A percentile compares a stretch with the other conserved stretches of the same genome.
Evolutionary conservation across 2,888 invertebrate species (phyloP).

Genomic region (Scelioninae gen. 1): DNA sequence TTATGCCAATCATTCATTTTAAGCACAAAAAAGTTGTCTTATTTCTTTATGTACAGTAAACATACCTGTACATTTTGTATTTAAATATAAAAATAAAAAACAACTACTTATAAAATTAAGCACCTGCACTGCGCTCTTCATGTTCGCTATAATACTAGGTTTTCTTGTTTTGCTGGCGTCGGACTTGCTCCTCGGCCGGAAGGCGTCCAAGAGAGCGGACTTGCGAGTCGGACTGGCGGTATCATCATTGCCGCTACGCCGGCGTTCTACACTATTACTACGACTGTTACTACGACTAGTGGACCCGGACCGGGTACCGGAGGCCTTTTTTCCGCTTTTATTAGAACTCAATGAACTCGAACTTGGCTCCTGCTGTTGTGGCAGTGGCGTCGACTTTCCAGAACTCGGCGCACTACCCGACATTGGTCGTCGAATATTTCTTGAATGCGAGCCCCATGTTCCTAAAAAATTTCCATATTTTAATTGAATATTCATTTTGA

Average conservation of each 20-base stretch:
- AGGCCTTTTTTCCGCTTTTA: constrained; percentile 78
- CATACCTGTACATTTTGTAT: no score
- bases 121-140: constrained; percentile 93
- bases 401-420: constrained; percentile 81
- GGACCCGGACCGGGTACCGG: constrained; percentile 84
- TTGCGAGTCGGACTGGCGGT: constrained; percentile 89
- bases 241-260: constrained; percentile 82
- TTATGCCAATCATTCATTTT: no score
- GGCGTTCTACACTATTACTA: constrained; percentile 81
- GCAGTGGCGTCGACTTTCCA: constrained; percentile 81
- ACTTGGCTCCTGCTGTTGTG: constrained; percentile 77
- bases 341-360: constrained; percentile 78
- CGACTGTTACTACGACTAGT: constrained; percentile 82
- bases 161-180: constrained; percentile 88
- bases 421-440: constrained; percentile 77
- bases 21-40: no score
- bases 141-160: constrained; percentile 91
- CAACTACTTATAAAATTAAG: no score
- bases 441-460: constrained; percentile 82
- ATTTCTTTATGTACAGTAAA: background rate
- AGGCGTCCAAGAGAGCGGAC: constrained; percentile 92
- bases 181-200: constrained; percentile 90
- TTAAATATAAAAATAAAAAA: no score
- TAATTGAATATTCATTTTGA: no score
- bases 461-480: constrained; percentile 71